Conservation (phyloP, 1,140 invertebrate genomes). For the Sitobion miscanthi region DNA sequence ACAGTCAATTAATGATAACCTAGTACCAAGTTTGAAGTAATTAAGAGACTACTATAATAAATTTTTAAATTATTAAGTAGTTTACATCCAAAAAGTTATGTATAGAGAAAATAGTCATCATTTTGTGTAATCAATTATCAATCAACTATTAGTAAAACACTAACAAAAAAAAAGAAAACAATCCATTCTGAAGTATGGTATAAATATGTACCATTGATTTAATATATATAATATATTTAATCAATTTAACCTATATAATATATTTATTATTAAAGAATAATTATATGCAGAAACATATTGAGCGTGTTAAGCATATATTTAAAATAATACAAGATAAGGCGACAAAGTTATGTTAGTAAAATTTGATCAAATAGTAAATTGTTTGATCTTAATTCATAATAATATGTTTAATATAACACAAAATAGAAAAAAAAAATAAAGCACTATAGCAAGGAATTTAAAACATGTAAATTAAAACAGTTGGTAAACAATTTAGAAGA, state of each 20-base stretch:
- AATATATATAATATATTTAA: not conserved
- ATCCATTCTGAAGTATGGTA: too few species aligned
- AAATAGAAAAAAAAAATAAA: not conserved
- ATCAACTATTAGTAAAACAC: not conserved
- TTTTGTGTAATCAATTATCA: not conserved
- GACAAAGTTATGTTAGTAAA: not conserved
- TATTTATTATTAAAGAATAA: not conserved
- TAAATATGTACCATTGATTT: not conserved
- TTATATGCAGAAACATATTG: slow-evolving; percentile 10
- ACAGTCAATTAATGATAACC: slow-evolving; percentile 50
- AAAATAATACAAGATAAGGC: not conserved
- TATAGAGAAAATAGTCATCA: not conserved
- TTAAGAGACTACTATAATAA: not conserved
- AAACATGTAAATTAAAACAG: not conserved
- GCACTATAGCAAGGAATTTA: not conserved
- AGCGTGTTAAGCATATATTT: slow-evolving; percentile 11
- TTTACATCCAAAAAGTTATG: not conserved
- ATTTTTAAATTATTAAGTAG: slow-evolving; percentile 33
- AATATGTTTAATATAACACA: not conserved
- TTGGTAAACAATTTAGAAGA: not conserved
- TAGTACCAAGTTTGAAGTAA: slow-evolving; percentile 35
- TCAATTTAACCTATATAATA: not conserved
- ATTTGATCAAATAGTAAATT: not conserved
- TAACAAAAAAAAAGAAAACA: not conserved
- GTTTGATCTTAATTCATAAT: not conserved